Percentiles rank a stretch among this genome's conserved stretches.
These are phyloP conservation scores for Nibea albiflora DNA, from an alignment of 2,113 vertebrate species.

Conservation along the genomic window DNA sequence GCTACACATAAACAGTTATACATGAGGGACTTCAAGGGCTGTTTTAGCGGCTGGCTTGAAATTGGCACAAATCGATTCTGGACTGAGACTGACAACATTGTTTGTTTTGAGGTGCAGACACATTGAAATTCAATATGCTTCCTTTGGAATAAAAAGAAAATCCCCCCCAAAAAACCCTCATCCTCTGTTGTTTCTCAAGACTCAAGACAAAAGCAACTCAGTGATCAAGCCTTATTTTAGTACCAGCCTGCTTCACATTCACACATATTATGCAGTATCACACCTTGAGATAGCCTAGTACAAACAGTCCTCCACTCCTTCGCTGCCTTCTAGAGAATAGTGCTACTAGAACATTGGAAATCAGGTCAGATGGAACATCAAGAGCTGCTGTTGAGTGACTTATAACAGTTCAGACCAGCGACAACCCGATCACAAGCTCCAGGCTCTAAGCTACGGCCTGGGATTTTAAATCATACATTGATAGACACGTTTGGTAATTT, in stretches of 20 bases:
- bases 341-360: neutral
- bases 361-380: slow-evolving; percentile 1
- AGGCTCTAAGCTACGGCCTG: neutral
- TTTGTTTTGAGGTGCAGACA: neutral
- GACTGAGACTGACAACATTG: neutral
- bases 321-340: slow-evolving; percentile 13
- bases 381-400: neutral
- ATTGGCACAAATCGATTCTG: neutral
- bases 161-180: neutral
- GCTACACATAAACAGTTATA: neutral
- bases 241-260: slow-evolving; percentile 50
- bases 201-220: slow-evolving; percentile 6
- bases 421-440: neutral
- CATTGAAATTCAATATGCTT: neutral
- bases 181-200: slow-evolving; percentile 10
- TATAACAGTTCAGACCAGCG: neutral
- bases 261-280: slow-evolving; percentile 63
- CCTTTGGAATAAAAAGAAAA: neutral
- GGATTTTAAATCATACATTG: neutral
- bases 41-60: neutral
- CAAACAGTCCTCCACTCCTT: slow-evolving; percentile 54
- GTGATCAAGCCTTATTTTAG: slow-evolving; percentile 38
- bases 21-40: neutral
- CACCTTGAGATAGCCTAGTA: slow-evolving; percentile 54
- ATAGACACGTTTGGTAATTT: neutral